Evolutionary conservation across 1,140 invertebrate species (phyloP).

Genomic region (Geopemphigus sp.): DNA sequence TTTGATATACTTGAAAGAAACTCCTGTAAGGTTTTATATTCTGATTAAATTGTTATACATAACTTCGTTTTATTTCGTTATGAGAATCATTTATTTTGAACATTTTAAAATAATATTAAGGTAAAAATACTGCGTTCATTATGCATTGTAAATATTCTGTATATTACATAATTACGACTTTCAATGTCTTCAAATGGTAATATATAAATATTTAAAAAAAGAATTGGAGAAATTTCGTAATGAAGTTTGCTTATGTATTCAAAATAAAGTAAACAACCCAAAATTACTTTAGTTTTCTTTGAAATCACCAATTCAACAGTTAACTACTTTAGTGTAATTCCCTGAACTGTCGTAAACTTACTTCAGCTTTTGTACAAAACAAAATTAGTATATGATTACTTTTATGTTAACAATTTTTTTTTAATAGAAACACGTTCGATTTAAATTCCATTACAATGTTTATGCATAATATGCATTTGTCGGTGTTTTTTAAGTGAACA

Average conservation of each 20-base stretch:
- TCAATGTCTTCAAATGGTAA: background rate
- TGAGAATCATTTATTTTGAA: too few relatives aligned
- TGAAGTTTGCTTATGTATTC: background rate
- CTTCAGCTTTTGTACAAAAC: background rate
- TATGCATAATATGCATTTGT: background rate
- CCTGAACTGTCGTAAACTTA: background rate
- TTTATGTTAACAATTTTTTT: background rate
- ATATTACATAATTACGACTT: too few relatives aligned
- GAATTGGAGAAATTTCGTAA: background rate
- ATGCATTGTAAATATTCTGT: too few relatives aligned
- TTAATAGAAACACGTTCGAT: background rate
- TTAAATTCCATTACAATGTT: background rate
- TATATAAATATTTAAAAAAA: background rate
- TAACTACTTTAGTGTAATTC: background rate
- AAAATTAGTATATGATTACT: background rate
- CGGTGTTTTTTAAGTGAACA: background rate
- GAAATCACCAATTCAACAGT: background rate
- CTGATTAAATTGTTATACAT: too few relatives aligned
- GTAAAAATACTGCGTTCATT: too few relatives aligned
- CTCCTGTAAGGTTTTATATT: too few relatives aligned
- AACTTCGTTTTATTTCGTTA: too few relatives aligned
- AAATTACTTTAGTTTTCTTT: constrained; percentile 23
- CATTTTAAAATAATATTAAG: too few relatives aligned
- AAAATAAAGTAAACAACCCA: constrained; percentile 8
- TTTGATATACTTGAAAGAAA: too few relatives aligned